Percentiles rank a stretch among this genome's conserved stretches.
These are phyloP conservation scores for Eulithis testata DNA, from an alignment of 2,888 invertebrate species.

Conservation along the genomic window DNA sequence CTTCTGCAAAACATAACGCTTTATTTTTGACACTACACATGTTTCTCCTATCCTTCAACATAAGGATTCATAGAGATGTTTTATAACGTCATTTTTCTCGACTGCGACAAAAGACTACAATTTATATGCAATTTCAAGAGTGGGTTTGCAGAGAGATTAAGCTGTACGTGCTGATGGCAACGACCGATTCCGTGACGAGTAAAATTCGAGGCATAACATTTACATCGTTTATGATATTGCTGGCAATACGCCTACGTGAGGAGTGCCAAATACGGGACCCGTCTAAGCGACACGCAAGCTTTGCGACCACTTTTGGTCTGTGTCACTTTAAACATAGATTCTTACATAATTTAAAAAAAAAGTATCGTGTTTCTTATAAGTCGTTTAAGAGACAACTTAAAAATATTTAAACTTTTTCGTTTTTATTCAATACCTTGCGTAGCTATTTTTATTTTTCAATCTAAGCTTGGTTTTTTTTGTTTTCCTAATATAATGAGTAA, in stretches of 20 bases:
- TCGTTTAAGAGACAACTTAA: too few relatives aligned
- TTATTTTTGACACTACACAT: neutral
- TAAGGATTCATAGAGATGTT: constrained; percentile 13
- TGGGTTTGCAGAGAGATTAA: constrained; percentile 28
- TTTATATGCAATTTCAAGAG: constrained; percentile 24
- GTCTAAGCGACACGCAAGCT: constrained; percentile 46
- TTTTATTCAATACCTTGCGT: too few relatives aligned
- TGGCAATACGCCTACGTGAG: constrained; percentile 55
- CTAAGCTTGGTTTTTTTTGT: neutral
- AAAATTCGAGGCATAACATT: constrained; percentile 47
- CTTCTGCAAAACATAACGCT: constrained; percentile 7
- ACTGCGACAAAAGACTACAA: constrained; percentile 12
- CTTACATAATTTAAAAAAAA: too few relatives aligned
- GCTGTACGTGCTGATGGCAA: constrained; percentile 42
- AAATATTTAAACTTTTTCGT: too few relatives aligned
- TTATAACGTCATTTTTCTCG: constrained; percentile 1
- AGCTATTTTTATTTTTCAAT: too few relatives aligned
- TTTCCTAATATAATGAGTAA: neutral
- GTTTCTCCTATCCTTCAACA: constrained; percentile 3
- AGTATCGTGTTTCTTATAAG: neutral
- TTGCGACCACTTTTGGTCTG: constrained; percentile 34
- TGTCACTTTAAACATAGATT: neutral
- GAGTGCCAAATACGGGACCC: constrained; percentile 59
- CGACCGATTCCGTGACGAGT: constrained; percentile 48
- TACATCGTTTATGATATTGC: constrained; percentile 45